Evolutionary conservation across 2,888 invertebrate genomes (phyloP), one percentile per base, ranked within the genome.

Genomic region (Biston betularia): DNA sequence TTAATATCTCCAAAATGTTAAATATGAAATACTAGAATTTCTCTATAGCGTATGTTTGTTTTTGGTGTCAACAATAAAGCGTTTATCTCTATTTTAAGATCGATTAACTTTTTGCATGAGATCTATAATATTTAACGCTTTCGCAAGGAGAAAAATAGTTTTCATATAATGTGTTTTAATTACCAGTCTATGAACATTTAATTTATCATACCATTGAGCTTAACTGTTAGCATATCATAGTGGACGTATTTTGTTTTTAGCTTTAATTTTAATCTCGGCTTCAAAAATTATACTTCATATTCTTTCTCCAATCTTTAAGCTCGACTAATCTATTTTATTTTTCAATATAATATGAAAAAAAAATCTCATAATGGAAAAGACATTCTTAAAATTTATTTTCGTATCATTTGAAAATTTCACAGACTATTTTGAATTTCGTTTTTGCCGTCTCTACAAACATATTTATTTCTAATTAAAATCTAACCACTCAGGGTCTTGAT

Each of bases 211-310:
- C 9, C 14, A 55, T 60, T 38, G 60, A 55, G 49, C 54, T 54
- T 40, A 52, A 49, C 54, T 24, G 14, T 42, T 63, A 52, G 40
- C 60, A 15, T 50, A n/a, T 59, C 42, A 49, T 0, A 49, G 58
- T 58, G 58, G 58, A 58, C 58, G 58, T 49, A 60, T 60, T 60
- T 34, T 59, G 34, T n/a, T 10, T 57, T 35, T n/a, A 45, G 44
- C 45, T 54, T 56, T 45, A 24, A 42, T 24, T 24, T 55, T 42
- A 11, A 11, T 42, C 11, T 33, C 34, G 11, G 6, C n/a, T 50
- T 3, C 49, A 12, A 50, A n/a, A 50, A 34, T 48, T 48, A 14
- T 6, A 6, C 14, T 45, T 14, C n/a, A 45, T 46, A 14, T 46
- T n/a, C 11, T 45, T 45, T 10, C 11, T 42, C 11, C 1, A 42